Conservation (phyloP, 2,797 vertebrate species). For the Ficedula albicollis region DNA sequence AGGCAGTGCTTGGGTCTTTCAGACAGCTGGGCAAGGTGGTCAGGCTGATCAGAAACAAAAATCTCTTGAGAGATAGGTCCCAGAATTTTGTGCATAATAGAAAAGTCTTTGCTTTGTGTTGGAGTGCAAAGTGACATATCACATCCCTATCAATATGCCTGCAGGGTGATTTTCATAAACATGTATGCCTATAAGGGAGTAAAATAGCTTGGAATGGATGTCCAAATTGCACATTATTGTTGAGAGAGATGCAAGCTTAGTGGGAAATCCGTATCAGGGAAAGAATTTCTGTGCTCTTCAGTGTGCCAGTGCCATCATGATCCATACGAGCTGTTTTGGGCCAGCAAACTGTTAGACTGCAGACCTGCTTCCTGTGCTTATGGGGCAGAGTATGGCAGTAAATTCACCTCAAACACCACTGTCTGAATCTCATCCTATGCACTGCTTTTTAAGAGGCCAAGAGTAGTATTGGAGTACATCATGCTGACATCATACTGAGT, state of each 20-base stretch:
- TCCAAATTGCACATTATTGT: not conserved
- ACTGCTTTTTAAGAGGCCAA: not conserved
- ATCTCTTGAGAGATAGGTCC: not conserved
- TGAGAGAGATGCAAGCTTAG: not conserved
- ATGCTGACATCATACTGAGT: not conserved
- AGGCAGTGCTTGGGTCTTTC: not conserved
- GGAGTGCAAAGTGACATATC: fast-evolving
- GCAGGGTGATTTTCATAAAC: not conserved
- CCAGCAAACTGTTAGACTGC: not conserved
- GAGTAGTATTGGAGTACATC: not conserved
- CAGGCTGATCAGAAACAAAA: not conserved
- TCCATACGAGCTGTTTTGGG: not conserved
- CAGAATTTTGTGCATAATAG: not conserved
- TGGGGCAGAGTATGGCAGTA: not conserved
- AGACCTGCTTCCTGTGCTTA: not conserved
- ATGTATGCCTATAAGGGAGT: not conserved
- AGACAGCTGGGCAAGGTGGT: not conserved
- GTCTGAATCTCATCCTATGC: not conserved
- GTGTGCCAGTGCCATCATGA: not conserved
- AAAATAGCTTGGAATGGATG: not conserved
- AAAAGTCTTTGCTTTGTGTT: not conserved
- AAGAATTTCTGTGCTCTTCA: not conserved
- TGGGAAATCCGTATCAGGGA: not conserved
- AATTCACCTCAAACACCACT: not conserved
- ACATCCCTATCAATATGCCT: not conserved